Evolutionary conservation across 2,797 vertebrate genomes (phyloP), one percentile per base, ranked within the genome.

Genomic region (Halcyon smyrnensis): DNA sequence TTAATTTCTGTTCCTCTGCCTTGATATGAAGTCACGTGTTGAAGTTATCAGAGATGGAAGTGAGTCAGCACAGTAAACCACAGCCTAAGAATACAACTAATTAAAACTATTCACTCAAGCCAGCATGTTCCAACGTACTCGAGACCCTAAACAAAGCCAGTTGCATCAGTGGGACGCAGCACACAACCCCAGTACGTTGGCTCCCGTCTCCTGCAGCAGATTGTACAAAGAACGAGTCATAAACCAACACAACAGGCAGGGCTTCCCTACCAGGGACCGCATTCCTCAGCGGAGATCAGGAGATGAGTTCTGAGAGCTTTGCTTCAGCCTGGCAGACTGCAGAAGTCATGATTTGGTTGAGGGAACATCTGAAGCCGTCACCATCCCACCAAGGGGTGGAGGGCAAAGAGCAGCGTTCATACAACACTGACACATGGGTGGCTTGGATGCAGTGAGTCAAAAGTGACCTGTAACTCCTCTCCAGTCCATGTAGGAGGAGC

Each of bases 51-150:
- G 85, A 71, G 75, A 83, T 88, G 90, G 93, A 95, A 97, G 86
- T 94, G 95, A 97, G 93, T 85, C 96, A 96, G 94, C 91, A 34
- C 65, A 70, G 94, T 46, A 64, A 94, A 84, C 81, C 57, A 63
- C 90, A 89, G 84, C 46, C 91, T 46, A 36, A 94, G 94, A 93
- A 84, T 56, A 65, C 48, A 90, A 85, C 81, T 65, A 48, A 90
- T 87, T 60, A 69, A 63, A 95, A 80, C 83, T 39, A 14, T 86
- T 89, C 91, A 75, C 69, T 83, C 60, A 60, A 54, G 57, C 45
- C 65, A 15, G 64, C 21, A 6, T 27, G 69, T 74, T 89, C 82
- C 87, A 63, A 9, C 73, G 7, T 7, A 50, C 17, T 37, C 84
- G 9, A 74, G 71, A 54, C 68, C 86, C 92, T 59, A 19, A 15